These are phyloP conservation scores for Notodonta dromedarius DNA, from an alignment of 2,888 invertebrate genomes.

Conservation along the genomic window DNA sequence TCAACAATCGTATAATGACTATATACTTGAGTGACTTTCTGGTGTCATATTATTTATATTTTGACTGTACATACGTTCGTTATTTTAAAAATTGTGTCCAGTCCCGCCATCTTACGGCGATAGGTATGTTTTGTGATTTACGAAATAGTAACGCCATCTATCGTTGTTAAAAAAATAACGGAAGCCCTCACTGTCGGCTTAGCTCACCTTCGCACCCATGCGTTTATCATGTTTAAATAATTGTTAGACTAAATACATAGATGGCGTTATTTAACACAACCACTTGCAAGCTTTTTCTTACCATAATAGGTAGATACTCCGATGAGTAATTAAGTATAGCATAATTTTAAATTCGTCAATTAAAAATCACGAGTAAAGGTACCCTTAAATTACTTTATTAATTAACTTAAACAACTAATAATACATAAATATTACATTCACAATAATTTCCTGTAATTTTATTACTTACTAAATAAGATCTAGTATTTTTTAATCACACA, in stretches of 20 bases:
- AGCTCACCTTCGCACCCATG: too few relatives aligned
- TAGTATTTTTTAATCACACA: background rate
- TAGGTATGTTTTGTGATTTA: background rate
- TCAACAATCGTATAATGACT: too few relatives aligned
- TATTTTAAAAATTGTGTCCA: background rate
- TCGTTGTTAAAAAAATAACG: background rate
- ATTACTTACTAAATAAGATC: conserved; percentile 3
- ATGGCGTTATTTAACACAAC: background rate
- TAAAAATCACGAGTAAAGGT: background rate
- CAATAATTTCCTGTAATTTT: conserved; percentile 26
- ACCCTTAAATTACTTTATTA: conserved; percentile 16
- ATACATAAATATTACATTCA: conserved; percentile 29
- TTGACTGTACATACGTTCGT: background rate
- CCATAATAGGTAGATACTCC: too few relatives aligned
- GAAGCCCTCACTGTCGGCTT: too few relatives aligned
- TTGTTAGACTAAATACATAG: background rate
- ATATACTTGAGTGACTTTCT: too few relatives aligned
- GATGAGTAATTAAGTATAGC: too few relatives aligned
- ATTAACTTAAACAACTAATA: conserved; percentile 28
- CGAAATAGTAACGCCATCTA: background rate
- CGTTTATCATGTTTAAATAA: background rate
- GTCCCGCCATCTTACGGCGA: background rate
- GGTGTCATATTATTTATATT: too few relatives aligned
- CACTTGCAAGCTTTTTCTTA: too few relatives aligned
- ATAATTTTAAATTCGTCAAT: background rate